Percentiles rank a stretch among this genome's conserved stretches.
These are phyloP conservation scores for Amblyteles armatorius DNA, from an alignment of 2,888 invertebrate genomes.

Conservation along the genomic window DNA sequence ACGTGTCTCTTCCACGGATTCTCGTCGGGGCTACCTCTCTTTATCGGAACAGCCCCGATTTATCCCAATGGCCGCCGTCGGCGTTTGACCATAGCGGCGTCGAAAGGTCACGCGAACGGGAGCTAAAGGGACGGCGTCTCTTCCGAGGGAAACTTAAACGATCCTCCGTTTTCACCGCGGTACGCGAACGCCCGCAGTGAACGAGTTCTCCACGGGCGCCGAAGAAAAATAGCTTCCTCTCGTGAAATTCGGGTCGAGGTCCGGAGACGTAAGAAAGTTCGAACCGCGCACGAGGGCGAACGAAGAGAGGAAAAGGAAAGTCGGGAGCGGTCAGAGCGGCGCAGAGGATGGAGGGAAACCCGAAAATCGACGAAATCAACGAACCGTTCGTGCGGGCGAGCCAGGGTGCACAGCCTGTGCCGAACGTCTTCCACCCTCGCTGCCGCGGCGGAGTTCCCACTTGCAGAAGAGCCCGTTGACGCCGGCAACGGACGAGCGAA, in stretches of 20 bases:
- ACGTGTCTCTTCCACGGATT: slow-evolving; percentile 31
- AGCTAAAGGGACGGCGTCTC: neutral
- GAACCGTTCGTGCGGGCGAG: slow-evolving; percentile 39
- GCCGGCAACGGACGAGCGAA: neutral
- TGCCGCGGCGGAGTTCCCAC: slow-evolving; percentile 1
- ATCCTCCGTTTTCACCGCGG: slow-evolving; percentile 6
- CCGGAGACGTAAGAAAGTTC: neutral
- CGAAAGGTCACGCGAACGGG: neutral
- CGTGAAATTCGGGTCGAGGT: slow-evolving; percentile 31
- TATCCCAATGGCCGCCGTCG: slow-evolving; percentile 42
- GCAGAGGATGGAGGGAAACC: neutral
- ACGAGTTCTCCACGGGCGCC: neutral
- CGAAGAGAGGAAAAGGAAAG: neutral
- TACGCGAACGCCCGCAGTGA: neutral
- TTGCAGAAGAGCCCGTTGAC: slow-evolving; percentile 1
- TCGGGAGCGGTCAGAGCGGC: neutral
- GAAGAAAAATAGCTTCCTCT: slow-evolving; percentile 33
- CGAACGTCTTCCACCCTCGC: slow-evolving; percentile 49
- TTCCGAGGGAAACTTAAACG: slow-evolving; percentile 8
- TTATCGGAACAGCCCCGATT: slow-evolving; percentile 43
- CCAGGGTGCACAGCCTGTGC: slow-evolving; percentile 15
- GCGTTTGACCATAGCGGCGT: slow-evolving; percentile 49
- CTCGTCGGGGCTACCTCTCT: slow-evolving; percentile 4
- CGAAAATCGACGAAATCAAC: slow-evolving; percentile 46
- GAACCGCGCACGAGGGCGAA: slow-evolving; percentile 5